Percentiles rank a stretch among this genome's conserved stretches.
phyloP scores from a whole-genome alignment of 2,888 invertebrate genomes.

The Yponomeuta sedellus region DNA sequence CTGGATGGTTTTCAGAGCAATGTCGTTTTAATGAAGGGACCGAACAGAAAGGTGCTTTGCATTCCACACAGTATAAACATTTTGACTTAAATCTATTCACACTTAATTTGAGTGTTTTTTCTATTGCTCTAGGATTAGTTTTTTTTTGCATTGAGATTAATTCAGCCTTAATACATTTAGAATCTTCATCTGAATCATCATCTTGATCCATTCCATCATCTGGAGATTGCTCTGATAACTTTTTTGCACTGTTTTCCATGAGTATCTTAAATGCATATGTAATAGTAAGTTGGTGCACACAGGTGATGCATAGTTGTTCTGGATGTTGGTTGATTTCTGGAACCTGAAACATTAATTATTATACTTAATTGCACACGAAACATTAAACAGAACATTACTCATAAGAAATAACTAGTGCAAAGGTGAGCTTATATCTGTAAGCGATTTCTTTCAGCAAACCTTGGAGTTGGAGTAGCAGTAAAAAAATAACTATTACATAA shows the following conservation, averaged over 20 bases:
- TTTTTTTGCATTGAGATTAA: background rate
- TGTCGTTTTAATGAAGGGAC: constrained; percentile 47
- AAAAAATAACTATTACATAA: no score
- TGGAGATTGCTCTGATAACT: constrained; percentile 39
- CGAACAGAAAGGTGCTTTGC: constrained; percentile 53
- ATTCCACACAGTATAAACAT: constrained; percentile 58
- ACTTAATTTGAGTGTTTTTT: constrained; percentile 21
- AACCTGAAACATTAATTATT: constrained; percentile 39
- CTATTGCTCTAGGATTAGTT: constrained; percentile 14
- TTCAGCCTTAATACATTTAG: background rate
- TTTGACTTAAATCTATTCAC: constrained; percentile 18
- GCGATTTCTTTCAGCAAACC: no score
- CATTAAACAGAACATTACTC: no score
- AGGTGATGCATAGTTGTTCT: constrained; percentile 58
- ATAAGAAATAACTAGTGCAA: no score
- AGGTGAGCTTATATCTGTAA: no score
- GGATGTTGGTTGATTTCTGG: constrained; percentile 44
- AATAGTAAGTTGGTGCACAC: constrained; percentile 62
- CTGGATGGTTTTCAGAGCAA: constrained; percentile 49
- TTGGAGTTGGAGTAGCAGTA: no score
- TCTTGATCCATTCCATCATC: constrained; percentile 8
- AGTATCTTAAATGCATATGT: constrained; percentile 67
- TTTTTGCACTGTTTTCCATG: constrained; percentile 51
- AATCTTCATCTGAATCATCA: constrained; percentile 40
- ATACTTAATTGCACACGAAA: no score